Evolutionary conservation across 2,888 invertebrate species (phyloP).

Genomic region (Eupithecia insigniata): DNA sequence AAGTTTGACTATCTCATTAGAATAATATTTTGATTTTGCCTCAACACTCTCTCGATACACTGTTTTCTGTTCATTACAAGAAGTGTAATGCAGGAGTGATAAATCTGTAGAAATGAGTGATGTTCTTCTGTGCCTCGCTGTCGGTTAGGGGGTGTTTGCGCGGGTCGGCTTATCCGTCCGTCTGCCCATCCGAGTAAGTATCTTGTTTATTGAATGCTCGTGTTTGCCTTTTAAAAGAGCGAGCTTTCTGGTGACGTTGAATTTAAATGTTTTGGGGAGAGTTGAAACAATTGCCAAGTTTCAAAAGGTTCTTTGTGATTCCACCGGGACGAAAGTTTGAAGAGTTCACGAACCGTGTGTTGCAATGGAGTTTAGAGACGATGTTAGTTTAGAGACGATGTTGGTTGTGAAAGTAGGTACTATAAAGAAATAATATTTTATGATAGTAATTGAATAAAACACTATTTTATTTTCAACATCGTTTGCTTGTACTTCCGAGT

Average conservation of each 20-base stretch:
- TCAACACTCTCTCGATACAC: neutral
- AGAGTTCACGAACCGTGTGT: conserved; percentile 3
- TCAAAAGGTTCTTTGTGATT: neutral
- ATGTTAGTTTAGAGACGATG: neutral
- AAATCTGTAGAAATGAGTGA: neutral
- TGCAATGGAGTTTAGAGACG: neutral
- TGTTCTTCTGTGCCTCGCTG: neutral
- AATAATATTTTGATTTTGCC: neutral
- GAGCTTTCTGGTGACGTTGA: conserved; percentile 15
- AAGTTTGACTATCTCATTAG: neutral
- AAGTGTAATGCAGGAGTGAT: neutral
- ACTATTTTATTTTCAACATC: neutral
- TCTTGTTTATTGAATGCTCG: conserved; percentile 35
- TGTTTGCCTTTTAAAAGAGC: conserved; percentile 29
- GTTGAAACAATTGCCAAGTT: conserved; percentile 3
- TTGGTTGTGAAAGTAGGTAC: neutral
- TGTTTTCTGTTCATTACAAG: neutral
- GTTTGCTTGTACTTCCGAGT: neutral
- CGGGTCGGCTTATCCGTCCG: conserved; percentile 47
- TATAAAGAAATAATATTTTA: no score
- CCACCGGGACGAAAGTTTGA: neutral
- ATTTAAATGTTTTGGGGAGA: conserved; percentile 12
- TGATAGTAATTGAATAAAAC: no score
- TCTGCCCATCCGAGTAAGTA: conserved; percentile 42
- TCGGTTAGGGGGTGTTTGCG: conserved; percentile 16